Evolutionary conservation across 1,140 invertebrate species (phyloP), one percentile per base, ranked within the genome.

Genomic region (Lasioglossum albipes): DNA sequence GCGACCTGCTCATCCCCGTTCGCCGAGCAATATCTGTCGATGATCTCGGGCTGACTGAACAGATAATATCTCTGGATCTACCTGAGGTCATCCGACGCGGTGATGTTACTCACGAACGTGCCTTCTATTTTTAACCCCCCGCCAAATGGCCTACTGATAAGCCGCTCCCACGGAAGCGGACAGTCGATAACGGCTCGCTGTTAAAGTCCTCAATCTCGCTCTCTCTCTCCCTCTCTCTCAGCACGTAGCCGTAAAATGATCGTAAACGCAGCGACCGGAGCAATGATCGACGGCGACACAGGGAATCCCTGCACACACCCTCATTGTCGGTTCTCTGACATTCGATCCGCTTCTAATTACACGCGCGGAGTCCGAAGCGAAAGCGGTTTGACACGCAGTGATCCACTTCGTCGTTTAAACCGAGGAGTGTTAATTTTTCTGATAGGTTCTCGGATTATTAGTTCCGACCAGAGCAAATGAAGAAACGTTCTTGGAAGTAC

Each of bases 101-200:
- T 52, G 45, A 41, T 36, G 31, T 65, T 54, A 54, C 27, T 4
- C 3, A 42, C 10, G 59, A 79, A 49, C 36, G 57, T 49, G 52
- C 2, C 12, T 49, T 75, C 78, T 80, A 80, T 75, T 62, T 80
- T 80, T 80, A 80, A 75, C 52, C 52, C 16, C 52, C 36, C 54
- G 16, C 75, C 13, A 27, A 67, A 74, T 61, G n/a, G 7, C 27
- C 18, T 10, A 7, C n/a, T 75, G 78, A 80, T 80, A 80, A 80
- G 65, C 54, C 71, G 42, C 78, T 68, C n/a, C 72, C 65, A 22
- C 64, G 41, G 20, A 74, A 61, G 41, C 74, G 41, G 62, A 49
- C 31, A 65, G 31, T 78, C 31, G 64, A 79, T 79, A 79, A 74
- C 69, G 18, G 12, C 0, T 10, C 12, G 20, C 20, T 27, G 64